Percentiles rank a stretch among this genome's conserved stretches.
These are phyloP conservation scores for Netelia fuscicornis DNA, from an alignment of 2,888 invertebrate species.

Conservation along the genomic window DNA sequence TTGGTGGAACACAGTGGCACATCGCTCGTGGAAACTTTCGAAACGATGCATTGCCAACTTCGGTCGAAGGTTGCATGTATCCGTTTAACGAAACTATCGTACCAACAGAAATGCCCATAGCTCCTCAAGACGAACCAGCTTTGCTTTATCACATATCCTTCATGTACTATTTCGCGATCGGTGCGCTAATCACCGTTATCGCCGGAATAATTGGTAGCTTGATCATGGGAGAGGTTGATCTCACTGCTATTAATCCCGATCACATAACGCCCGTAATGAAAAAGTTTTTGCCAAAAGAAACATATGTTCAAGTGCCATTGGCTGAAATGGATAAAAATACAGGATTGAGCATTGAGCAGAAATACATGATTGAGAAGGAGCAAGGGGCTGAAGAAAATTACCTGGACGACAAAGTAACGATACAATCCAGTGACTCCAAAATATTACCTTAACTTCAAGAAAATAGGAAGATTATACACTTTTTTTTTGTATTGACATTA, in stretches of 20 bases:
- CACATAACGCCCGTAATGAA: constrained; percentile 87
- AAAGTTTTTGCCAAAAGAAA: constrained; percentile 77
- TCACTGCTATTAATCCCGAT: constrained; percentile 87
- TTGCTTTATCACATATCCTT: constrained; percentile 89
- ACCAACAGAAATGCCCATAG: constrained; percentile 9
- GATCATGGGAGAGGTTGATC: constrained; percentile 86
- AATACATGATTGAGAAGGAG: background rate
- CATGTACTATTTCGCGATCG: constrained; percentile 89
- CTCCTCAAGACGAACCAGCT: constrained; percentile 80
- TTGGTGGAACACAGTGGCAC: constrained; percentile 78
- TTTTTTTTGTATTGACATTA: constrained; percentile 50
- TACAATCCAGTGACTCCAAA: background rate
- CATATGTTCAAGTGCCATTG: constrained; percentile 72
- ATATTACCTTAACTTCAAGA: background rate
- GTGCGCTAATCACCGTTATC: constrained; percentile 87
- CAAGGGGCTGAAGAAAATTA: background rate
- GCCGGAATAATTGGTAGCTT: constrained; percentile 88
- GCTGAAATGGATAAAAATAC: constrained; percentile 59
- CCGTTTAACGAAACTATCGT: constrained; percentile 73
- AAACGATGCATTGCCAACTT: constrained; percentile 71
- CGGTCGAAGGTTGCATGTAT: constrained; percentile 72
- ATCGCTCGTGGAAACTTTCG: constrained; percentile 71
- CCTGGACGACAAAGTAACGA: background rate
- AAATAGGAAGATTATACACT: background rate
- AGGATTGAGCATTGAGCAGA: background rate